Evolutionary conservation across 2,797 vertebrate genomes (phyloP), one percentile per base, ranked within the genome.

Genomic region (Prunella strophiata): DNA sequence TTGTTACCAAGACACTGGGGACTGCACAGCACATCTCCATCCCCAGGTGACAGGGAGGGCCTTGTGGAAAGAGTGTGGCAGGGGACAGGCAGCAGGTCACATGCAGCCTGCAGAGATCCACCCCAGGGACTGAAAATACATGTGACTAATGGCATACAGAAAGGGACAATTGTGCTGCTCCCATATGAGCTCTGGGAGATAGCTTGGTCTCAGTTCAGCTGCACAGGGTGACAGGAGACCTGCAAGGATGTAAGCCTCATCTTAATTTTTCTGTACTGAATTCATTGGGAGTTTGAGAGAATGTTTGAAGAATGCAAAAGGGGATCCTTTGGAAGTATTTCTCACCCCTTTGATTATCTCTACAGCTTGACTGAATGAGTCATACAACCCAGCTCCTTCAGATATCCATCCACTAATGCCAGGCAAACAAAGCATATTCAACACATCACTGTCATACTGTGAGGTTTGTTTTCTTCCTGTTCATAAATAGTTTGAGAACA

Each of bases 281-380:
- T 70, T 83, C 85, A 65, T 4, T 76, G 67, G 38, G 45, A 82
- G 43, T 59, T 67, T 79, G 67, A 65, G 32, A 34, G 30, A 42
- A 65, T 85, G 58, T 76, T 66, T 57, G 57, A 93, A 89, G 85
- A 93, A 85, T 67, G 45, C 58, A 61, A 73, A 95, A 66, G 34
- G n/a, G 58, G 58, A 88, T 68, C 38, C 36, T 94, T 85, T 72
- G 61, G 73, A 91, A 90, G 26, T n/a, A 51, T 86, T 90, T 92
- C 43, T 80, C 54, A 68, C 13, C 27, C 11, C 68, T 92, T 95
- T 89, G 66, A 72, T 88, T 88, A 78, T 92, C 48, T 75, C 79
- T 88, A n/a, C 84, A 81, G 40, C 43, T 74, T 81, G 76, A 84
- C n/a, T 75, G 79, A 88, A 93, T 79, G 87, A 92, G 70, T 83